Percentiles rank a stretch among this genome's conserved stretches.
phyloP scores from a whole-genome alignment of 2,113 vertebrate species.

The Galeopterus variegatus region DNA sequence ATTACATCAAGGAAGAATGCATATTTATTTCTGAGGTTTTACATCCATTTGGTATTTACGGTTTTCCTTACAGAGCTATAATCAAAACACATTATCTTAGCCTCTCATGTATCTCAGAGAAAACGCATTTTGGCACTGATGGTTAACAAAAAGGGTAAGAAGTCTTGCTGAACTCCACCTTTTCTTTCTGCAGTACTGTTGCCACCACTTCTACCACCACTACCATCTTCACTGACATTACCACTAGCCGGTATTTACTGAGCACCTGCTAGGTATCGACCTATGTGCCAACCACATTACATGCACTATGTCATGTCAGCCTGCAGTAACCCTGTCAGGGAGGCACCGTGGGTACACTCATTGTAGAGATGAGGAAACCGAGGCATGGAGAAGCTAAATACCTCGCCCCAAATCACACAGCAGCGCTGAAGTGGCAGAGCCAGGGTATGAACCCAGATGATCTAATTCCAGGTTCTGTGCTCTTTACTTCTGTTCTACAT shows the following conservation, averaged over 20 bases:
- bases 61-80: constrained; percentile 45
- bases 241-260: not conserved
- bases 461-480: not conserved
- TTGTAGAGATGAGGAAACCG: not conserved
- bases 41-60: not conserved
- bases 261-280: no score
- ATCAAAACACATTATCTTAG: constrained; percentile 11
- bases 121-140: not conserved
- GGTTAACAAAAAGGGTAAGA: not conserved
- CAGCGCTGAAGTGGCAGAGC: not conserved
- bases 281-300: no score
- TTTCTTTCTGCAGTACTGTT: not conserved
- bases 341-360: not conserved
- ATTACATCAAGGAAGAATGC: not conserved
- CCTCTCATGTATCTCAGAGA: not conserved
- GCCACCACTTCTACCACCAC: not conserved
- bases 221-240: not conserved
- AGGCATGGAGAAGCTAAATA: not conserved
- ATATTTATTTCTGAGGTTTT: not conserved
- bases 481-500: not conserved
- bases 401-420: not conserved
- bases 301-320: not conserved
- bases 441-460: not conserved
- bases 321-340: not conserved
- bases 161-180: not conserved